Evolutionary conservation across 2,888 invertebrate species (phyloP), one percentile per base, ranked within the genome.

Genomic region (Nomada fucata): DNA sequence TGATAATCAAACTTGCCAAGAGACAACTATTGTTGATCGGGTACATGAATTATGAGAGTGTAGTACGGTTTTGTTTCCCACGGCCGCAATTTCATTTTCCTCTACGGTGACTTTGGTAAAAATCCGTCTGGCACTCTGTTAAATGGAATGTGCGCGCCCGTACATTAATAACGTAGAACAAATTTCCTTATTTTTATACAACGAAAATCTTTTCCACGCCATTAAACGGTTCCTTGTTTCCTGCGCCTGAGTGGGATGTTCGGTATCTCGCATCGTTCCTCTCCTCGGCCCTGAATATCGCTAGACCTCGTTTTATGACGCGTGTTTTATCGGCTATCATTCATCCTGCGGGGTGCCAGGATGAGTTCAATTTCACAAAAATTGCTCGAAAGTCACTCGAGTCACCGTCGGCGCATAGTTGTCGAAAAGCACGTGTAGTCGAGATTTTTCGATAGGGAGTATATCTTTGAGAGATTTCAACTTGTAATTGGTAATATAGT

Each of bases 161-260:
- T 1, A n/a, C 52, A 64, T 44, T 52, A 70, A 44, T 23, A 52
- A 53, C 36, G 20, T 36, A 23, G n/a, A 52, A 44, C 26, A 52
- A n/a, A 59, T 64, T 42, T 26, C 15, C 15, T 13, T 23, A 36
- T 65, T 70, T 64, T 60, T 70, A 26, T 18, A 26, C 36, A 44
- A 18, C 20, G 44, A 70, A 64, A 52, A 70, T 64, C 44, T 65
- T 77, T 78, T 78, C 64, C 69, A 55, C 52, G n/a, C 70, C 47
- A 78, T 79, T 79, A 63, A 65, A 15, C 64, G 10, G n/a, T 42
- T 26, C 60, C 64, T 79, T 52, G 47, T 76, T 74, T 42, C 76
- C 42, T 20, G 20, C 50, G 61, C 36, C 11, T n/a, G 29, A 26
- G n/a, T 26, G 47, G 20, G 52, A 70, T 57, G 59, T 78, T 65